phyloP scores from a whole-genome alignment of 2,888 invertebrate genomes.

The Leucophenga maculata region DNA sequence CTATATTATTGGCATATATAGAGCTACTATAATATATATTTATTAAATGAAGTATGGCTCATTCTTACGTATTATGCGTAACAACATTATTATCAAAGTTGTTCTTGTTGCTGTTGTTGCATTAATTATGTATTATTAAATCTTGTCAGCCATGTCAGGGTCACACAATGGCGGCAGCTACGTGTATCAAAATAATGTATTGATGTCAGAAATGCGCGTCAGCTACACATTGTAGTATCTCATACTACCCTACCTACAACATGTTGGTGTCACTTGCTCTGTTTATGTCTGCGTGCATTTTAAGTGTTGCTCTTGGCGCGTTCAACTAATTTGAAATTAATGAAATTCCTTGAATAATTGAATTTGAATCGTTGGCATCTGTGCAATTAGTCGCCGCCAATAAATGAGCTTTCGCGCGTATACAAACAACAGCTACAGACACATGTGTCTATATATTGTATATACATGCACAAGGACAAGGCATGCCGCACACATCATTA shows the following conservation, averaged over 20 bases:
- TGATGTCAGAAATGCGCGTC: background rate
- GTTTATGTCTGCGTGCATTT: constrained; percentile 25
- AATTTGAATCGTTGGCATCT: constrained; percentile 65
- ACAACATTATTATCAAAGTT: background rate
- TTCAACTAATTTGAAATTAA: constrained; percentile 66
- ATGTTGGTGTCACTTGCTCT: constrained; percentile 15
- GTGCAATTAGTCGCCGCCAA: constrained; percentile 56
- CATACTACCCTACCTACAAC: too few species aligned
- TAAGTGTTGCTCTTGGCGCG: constrained; percentile 59
- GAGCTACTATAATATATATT: background rate
- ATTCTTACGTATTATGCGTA: too few species aligned
- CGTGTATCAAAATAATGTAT: constrained; percentile 6
- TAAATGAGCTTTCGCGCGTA: background rate
- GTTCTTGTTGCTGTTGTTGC: constrained; percentile 11
- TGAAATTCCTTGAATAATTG: constrained; percentile 67
- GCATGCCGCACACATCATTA: background rate
- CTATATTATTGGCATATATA: constrained; percentile 3
- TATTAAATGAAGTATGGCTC: too few species aligned
- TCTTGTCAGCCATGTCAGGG: constrained; percentile 24
- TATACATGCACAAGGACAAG: background rate
- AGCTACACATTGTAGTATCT: background rate
- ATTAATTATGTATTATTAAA: constrained; percentile 31
- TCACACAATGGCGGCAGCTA: constrained; percentile 9
- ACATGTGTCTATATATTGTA: background rate
- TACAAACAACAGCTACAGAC: background rate